A percentile compares a stretch with the other conserved stretches of the same genome.
phyloP scores from a whole-genome alignment of 2,888 invertebrate species.

The Drosophila stalkeri region DNA sequence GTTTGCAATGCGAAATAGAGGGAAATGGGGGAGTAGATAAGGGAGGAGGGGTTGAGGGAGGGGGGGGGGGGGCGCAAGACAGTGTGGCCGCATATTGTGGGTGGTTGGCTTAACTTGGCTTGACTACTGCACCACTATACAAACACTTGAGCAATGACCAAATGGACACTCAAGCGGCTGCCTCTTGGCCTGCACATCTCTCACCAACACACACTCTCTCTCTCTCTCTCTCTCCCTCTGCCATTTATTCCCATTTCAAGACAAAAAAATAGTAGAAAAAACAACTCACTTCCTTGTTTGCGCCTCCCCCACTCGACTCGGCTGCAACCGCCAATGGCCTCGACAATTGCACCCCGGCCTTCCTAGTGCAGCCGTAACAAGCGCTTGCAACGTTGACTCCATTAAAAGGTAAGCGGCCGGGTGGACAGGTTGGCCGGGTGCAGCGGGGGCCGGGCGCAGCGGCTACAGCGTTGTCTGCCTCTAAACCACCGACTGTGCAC shows the following conservation, averaged over 20 bases:
- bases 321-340: slow-evolving; percentile 39
- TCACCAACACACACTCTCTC: no score
- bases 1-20: not conserved
- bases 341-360: slow-evolving; percentile 40
- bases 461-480: slow-evolving; percentile 27
- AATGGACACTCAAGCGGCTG: slow-evolving; percentile 42
- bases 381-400: slow-evolving; percentile 32
- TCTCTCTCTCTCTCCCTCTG: not conserved
- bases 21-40: not conserved
- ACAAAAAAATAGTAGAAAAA: slow-evolving; percentile 21
- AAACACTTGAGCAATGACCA: slow-evolving; percentile 49
- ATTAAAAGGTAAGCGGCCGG: slow-evolving; percentile 14
- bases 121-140: slow-evolving; percentile 16
- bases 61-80: not conserved
- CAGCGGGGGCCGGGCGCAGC: no score
- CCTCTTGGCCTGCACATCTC: not conserved
- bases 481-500: slow-evolving; percentile 24
- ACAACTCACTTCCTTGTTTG: slow-evolving; percentile 70
- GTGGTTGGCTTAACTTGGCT: not conserved
- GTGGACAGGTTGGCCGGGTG: not conserved
- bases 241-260: not conserved
- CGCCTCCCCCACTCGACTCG: slow-evolving; percentile 14
- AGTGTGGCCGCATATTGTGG: not conserved
- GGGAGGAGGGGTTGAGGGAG: not conserved
- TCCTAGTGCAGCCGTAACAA: slow-evolving; percentile 41